phyloP scores from a whole-genome alignment of 1,140 invertebrate genomes.

The Wiebesia pumilae region DNA sequence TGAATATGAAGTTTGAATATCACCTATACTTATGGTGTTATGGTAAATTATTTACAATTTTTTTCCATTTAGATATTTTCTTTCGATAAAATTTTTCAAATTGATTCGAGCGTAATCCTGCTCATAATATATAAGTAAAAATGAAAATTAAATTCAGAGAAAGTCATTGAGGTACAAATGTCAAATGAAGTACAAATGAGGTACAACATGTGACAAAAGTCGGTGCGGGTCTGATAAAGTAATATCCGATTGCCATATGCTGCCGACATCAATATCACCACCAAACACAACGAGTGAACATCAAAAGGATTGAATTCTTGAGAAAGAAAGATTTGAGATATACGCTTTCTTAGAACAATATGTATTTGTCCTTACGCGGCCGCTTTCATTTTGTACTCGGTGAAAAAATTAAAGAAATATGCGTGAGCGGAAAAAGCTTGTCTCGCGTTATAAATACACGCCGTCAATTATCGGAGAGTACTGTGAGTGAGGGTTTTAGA shows the following conservation, averaged over 20 bases:
- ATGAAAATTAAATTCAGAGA: too few species aligned
- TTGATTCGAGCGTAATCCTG: too few species aligned
- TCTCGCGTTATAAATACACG: slow-evolving; percentile 30
- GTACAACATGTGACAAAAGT: neutral
- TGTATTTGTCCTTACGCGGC: neutral
- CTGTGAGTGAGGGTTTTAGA: neutral
- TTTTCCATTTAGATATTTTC: too few species aligned
- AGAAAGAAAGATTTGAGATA: neutral
- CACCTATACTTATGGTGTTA: too few species aligned
- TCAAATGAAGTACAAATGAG: too few species aligned
- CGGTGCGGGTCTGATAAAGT: neutral
- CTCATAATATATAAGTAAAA: too few species aligned
- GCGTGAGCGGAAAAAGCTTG: slow-evolving; percentile 21
- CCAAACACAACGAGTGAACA: neutral
- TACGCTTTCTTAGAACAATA: slow-evolving; percentile 1
- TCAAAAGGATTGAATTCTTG: neutral
- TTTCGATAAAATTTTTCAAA: too few species aligned
- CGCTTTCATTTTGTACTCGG: neutral
- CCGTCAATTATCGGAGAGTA: slow-evolving; percentile 27
- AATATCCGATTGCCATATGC: slow-evolving; percentile 12
- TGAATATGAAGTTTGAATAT: too few species aligned
- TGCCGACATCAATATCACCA: neutral
- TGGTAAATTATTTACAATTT: neutral
- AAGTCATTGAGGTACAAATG: too few species aligned
- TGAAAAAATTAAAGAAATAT: slow-evolving; percentile 26